These are phyloP conservation scores for Rhopalosiphum nymphaeae DNA, from an alignment of 2,888 invertebrate genomes.

Conservation along the genomic window DNA sequence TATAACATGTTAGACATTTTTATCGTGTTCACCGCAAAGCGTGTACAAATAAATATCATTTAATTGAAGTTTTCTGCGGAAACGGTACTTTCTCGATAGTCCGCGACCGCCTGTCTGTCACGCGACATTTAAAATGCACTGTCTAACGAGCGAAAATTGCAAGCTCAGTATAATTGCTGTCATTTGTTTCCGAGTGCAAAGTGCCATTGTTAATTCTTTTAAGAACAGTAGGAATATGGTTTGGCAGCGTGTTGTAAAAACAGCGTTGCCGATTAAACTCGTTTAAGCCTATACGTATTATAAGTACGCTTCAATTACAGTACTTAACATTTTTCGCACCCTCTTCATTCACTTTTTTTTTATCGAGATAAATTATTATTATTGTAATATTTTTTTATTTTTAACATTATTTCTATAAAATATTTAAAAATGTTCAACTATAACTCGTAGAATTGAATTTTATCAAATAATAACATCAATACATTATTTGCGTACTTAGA, in stretches of 20 bases:
- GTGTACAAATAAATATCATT: neutral
- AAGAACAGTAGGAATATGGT: neutral
- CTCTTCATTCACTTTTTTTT: neutral
- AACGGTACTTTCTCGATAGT: neutral
- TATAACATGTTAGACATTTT: neutral
- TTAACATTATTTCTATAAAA: neutral
- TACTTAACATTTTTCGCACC: neutral
- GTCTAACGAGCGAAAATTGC: slow-evolving; percentile 16
- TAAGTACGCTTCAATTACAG: neutral
- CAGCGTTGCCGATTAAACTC: slow-evolving; percentile 29
- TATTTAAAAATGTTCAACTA: neutral
- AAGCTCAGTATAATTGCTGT: slow-evolving; percentile 35
- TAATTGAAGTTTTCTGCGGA: neutral
- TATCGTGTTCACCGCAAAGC: neutral
- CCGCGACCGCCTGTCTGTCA: neutral
- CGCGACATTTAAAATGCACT: slow-evolving; percentile 24
- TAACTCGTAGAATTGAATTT: neutral
- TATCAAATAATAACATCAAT: slow-evolving; percentile 1
- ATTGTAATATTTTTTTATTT: neutral
- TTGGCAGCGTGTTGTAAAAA: neutral
- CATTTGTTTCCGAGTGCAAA: slow-evolving; percentile 17
- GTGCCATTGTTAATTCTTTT: slow-evolving; percentile 25
- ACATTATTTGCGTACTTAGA: slow-evolving; percentile 1
- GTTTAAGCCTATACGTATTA: neutral
- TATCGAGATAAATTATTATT: neutral